Evolutionary conservation across 1,140 invertebrate species (phyloP).

Genomic region (Asobara japonica): DNA sequence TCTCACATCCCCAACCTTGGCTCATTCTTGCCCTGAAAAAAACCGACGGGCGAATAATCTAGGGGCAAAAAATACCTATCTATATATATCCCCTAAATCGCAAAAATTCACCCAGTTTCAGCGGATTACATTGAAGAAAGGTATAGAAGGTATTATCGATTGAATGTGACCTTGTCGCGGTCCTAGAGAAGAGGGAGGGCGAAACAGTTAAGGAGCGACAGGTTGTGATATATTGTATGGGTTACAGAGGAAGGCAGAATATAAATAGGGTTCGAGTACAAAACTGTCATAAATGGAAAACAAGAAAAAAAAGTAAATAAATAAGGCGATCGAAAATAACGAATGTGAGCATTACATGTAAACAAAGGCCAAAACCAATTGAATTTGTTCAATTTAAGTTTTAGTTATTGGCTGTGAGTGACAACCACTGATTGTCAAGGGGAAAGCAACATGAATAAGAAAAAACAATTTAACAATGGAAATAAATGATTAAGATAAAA

Average conservation of each 20-base stretch:
- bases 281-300: conserved; percentile 3
- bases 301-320: conserved; percentile 6
- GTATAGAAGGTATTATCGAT: background rate
- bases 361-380: background rate
- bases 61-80: background rate
- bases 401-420: conserved; percentile 22
- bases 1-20: no score
- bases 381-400: background rate
- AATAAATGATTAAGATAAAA: conserved; percentile 13
- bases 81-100: background rate
- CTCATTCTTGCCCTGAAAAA: background rate
- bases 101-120: background rate
- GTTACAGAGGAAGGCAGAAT: conserved; percentile 13
- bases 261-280: conserved; percentile 27
- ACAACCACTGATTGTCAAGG: background rate
- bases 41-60: background rate
- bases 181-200: conserved; percentile 20
- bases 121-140: background rate
- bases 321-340: background rate
- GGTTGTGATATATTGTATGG: conserved; percentile 6
- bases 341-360: background rate
- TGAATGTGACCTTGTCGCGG: background rate
- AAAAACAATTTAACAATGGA: background rate
- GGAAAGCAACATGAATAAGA: background rate
- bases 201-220: background rate